Evolutionary conservation across 2,113 vertebrate genomes (phyloP), one percentile per base, ranked within the genome.

Genomic region (Rhynchomys soricoides): DNA sequence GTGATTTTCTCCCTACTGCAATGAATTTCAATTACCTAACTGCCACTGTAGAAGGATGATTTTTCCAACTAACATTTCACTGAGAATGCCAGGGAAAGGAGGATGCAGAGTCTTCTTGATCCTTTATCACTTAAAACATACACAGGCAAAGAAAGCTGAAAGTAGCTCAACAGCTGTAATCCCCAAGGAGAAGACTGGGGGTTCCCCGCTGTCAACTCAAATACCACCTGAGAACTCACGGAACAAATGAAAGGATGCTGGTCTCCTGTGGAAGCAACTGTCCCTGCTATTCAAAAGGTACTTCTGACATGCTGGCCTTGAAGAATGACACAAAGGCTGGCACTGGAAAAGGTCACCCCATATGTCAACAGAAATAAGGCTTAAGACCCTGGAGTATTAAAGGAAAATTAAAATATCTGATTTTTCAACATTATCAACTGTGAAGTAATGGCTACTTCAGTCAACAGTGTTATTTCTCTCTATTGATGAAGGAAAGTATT

Each of bases 1-100:
- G 52, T 43, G 75, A 93, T 93, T 96, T 90, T 62, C 43, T 85
- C 66, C 64, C 48, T 50, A 73, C 66, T 86, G 43, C 45, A 57
- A 40, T 90, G 95, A 85, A 96, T 96, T 96, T 97, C 97, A 97
- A 29, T 95, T 45, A 94, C 55, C 66, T 87, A 79, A 64, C 68
- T 40, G 73, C 52, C 29, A 77, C 55, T 57, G 11, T 70, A 77
- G 57, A 57, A 92, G 52, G 83, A 48, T 34, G 31, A 90, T 96
- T 97, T 96, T 96, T 93, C 90, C 85, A 93, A 43, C 37, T 90
- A 94, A 93, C 52, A 57, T 95, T 93, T 91, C 68, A 52, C 31
- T 78, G 59, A 95, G 74, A 83, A 82, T 96, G 45, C 68, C 89
- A 86, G 62, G 55, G 87, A 75, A 57, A 74, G 70, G 12, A 74